Evolutionary conservation across 1,140 invertebrate genomes (phyloP), one percentile per base, ranked within the genome.

Genomic region (Chelonus insularis): DNA sequence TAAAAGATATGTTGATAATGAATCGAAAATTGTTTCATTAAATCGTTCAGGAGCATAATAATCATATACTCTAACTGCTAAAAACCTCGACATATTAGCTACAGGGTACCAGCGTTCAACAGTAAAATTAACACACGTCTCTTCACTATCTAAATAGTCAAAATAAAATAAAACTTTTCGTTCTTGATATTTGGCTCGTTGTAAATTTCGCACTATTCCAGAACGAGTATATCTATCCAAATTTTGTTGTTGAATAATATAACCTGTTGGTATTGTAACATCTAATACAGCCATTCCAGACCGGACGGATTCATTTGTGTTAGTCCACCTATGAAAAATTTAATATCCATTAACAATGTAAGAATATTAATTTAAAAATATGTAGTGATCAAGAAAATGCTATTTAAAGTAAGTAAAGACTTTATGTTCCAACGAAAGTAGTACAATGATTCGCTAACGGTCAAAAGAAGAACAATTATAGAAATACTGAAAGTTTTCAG

Each of bases 31-130:
- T 0, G 91, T 90, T 82, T 96, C 93, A 73, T 97, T 97, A 82
- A 94, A 97, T 45, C 94, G 88, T 78, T 97, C 94, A 75, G 96
- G 96, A 58, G 96, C 90, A 84, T 98, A 98, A 72, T 96, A 98
- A 82, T 98, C 96, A 77, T 97, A 98, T 5, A 98, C 88, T 66
- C 93, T 86, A 45, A 96, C 88, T 2, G 93, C 88, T 64, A 97
- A 84, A 75, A 94, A 95, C 25, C 93, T 86, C 0, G 96, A 96
- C 90, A 97, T 94, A 79, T 98, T 98, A 11, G 96, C 96, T 2
- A 97, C 94, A 7, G 96, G 96, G 81, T 88, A 93, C 95, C 95
- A 98, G 64, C 96, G 84, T 80, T 96, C 93, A 18, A 96, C 87
- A 0, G 93, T 94, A 69, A 97, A 95, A 73, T 93, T 90, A 0